Conservation (phyloP, 2,113 vertebrate species). For the Xenopus laevis region DNA sequence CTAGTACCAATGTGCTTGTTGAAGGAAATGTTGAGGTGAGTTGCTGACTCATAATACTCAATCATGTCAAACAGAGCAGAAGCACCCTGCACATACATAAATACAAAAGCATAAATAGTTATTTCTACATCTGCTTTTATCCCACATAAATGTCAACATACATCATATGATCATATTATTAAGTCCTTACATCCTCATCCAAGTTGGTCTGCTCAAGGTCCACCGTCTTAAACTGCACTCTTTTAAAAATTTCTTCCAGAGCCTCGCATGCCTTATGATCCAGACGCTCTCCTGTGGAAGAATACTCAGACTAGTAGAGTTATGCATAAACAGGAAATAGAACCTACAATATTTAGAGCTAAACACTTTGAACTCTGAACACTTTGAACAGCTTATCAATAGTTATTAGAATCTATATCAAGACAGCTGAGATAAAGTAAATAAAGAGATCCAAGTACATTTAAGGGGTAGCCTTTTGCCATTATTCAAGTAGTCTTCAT, state of each 20-base stretch:
- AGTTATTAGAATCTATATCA: too few relatives aligned
- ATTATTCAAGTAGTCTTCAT: too few relatives aligned
- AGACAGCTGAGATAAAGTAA: too few relatives aligned
- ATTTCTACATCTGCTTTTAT: too few relatives aligned
- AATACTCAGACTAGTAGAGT: neutral
- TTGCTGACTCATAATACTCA: conserved; percentile 93
- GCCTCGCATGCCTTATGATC: conserved; percentile 89
- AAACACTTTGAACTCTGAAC: neutral
- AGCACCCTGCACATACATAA: conserved; percentile 68
- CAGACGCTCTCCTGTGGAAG: conserved; percentile 80
- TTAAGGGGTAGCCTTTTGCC: too few relatives aligned
- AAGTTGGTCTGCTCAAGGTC: conserved; percentile 89
- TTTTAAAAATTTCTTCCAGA: conserved; percentile 89
- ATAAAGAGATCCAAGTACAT: too few relatives aligned
- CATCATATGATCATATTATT: too few relatives aligned
- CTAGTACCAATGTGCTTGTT: conserved; percentile 94
- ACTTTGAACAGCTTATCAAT: too few relatives aligned
- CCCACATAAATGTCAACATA: too few relatives aligned
- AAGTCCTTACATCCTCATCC: conserved; percentile 85
- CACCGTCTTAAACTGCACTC: conserved; percentile 88
- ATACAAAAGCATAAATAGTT: neutral
- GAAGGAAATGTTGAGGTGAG: conserved; percentile 92
- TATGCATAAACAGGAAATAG: neutral
- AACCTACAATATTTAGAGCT: neutral
- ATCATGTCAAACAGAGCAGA: conserved; percentile 95